A percentile compares a stretch with the other conserved stretches of the same genome.
Evolutionary conservation across 2,797 vertebrate genomes (phyloP).

Genomic region (Scyliorhinus canicula): DNA sequence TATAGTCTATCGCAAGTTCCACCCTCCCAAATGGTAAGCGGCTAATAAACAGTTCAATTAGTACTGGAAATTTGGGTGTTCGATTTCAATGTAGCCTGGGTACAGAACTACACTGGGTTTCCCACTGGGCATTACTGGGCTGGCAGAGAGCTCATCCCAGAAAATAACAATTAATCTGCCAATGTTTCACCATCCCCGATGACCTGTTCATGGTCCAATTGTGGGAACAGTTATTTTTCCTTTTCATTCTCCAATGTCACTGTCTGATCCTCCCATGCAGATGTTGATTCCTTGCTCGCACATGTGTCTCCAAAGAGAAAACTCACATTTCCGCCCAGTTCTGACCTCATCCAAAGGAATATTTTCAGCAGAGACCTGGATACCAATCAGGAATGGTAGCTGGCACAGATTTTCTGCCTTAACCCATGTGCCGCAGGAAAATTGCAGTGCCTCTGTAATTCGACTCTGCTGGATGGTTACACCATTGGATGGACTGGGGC

Average conservation of each 20-base stretch:
- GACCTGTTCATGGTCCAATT: neutral
- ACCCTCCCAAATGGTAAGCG: neutral
- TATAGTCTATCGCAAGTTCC: neutral
- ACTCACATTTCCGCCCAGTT: too few relatives aligned
- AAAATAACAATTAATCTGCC: neutral
- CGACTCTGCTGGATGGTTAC: too few relatives aligned
- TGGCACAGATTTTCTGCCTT: neutral
- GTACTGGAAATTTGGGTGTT: neutral
- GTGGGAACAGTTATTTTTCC: neutral
- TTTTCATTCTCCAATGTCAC: neutral
- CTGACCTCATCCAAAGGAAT: neutral
- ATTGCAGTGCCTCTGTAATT: too few relatives aligned
- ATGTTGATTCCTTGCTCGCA: neutral
- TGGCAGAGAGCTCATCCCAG: neutral
- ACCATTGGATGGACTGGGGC: too few relatives aligned
- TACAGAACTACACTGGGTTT: neutral
- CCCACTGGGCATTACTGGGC: neutral
- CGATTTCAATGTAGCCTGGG: too few relatives aligned
- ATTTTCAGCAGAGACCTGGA: neutral
- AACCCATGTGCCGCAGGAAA: too few relatives aligned
- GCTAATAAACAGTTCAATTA: neutral
- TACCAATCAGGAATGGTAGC: neutral
- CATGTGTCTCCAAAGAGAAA: neutral
- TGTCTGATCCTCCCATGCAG: neutral
- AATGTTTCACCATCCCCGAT: neutral